These are phyloP conservation scores for Strigops habroptila DNA, from an alignment of 2,113 vertebrate genomes.

Conservation along the genomic window DNA sequence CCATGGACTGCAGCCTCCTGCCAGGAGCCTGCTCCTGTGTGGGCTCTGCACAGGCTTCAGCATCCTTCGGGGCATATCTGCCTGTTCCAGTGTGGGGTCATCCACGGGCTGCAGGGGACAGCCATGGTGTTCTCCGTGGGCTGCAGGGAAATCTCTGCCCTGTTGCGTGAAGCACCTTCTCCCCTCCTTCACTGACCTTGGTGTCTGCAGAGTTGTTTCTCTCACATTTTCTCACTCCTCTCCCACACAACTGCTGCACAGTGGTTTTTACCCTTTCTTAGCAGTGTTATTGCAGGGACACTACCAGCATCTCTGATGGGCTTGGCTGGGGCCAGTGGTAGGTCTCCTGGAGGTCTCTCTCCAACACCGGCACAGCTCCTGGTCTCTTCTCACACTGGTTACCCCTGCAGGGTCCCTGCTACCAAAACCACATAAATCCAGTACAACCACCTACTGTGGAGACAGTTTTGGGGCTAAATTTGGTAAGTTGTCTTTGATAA, in stretches of 20 bases:
- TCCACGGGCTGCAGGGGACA: neutral
- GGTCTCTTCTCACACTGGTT: neutral
- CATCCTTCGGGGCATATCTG: neutral
- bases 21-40: neutral
- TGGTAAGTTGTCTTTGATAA: neutral
- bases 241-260: neutral
- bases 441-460: neutral
- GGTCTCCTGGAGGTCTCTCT: neutral
- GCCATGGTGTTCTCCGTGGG: neutral
- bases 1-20: neutral
- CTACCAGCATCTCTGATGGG: neutral
- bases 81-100: neutral
- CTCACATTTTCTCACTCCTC: neutral
- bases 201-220: neutral
- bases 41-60: neutral
- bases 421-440: neutral
- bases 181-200: neutral
- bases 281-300: neutral
- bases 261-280: neutral
- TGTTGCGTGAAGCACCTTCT: neutral
- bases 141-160: neutral
- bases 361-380: accelerated
- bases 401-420: neutral
- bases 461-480: neutral
- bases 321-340: neutral